Conservation (phyloP, 2,888 invertebrate species). For the Cheilosia grossa region DNA sequence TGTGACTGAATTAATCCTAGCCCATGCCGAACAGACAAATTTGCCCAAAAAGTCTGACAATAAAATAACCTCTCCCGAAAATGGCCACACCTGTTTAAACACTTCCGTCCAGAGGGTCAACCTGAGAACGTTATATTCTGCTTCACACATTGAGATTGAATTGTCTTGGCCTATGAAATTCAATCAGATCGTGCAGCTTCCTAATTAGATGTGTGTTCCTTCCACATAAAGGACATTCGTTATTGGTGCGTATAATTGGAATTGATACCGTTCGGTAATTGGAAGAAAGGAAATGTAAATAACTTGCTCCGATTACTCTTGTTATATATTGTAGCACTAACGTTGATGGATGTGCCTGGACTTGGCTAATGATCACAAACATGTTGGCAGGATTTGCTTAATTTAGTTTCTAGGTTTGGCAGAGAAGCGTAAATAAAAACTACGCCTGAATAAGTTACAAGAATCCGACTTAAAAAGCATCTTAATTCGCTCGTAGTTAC, state of each 20-base stretch:
- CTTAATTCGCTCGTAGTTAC: conserved; percentile 3
- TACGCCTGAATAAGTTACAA: not conserved
- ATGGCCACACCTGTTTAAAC: no score
- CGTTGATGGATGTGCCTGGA: conserved; percentile 2
- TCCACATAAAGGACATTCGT: conserved; percentile 23
- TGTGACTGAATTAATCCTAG: no score
- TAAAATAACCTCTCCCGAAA: no score
- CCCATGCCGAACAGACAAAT: no score
- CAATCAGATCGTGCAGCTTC: conserved; percentile 9
- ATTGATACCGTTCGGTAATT: conserved; percentile 27
- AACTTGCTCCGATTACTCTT: not conserved
- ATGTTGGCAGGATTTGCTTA: conserved; percentile 14
- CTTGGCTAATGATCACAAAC: conserved; percentile 3
- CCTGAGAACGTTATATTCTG: conserved; percentile 3
- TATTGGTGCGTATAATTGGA: conserved; percentile 40
- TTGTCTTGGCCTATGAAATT: conserved; percentile 15
- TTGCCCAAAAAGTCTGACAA: no score
- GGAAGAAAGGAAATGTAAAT: conserved; percentile 34
- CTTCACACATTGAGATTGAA: not conserved
- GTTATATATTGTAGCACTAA: not conserved
- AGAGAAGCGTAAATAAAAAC: not conserved
- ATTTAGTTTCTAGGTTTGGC: not conserved
- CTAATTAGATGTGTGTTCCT: conserved; percentile 39
- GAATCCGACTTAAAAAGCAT: not conserved
- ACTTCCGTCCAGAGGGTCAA: not conserved